Conservation (phyloP, 2,888 invertebrate genomes). For the Drosophila subsilvestris region DNA sequence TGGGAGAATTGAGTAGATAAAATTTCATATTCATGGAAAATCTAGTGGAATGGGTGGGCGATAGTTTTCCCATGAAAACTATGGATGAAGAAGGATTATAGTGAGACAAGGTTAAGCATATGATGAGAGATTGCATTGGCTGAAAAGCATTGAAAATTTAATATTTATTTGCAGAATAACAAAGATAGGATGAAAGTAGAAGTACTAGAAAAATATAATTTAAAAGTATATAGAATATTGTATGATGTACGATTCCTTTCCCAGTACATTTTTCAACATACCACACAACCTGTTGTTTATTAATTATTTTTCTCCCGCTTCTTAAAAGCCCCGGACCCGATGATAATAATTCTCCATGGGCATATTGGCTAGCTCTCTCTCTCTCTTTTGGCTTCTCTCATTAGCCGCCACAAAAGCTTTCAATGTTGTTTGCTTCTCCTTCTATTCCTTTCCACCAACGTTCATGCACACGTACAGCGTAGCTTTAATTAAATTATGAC, state of each 20-base stretch:
- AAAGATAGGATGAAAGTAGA: no score
- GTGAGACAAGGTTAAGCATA: background rate
- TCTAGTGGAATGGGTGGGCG: background rate
- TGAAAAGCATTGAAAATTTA: no score
- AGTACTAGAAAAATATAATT: background rate
- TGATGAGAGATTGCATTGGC: no score
- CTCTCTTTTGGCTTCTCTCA: slow-evolving; percentile 16
- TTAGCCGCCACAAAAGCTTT: slow-evolving; percentile 31
- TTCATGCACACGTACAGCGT: slow-evolving; percentile 17
- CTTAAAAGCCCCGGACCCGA: background rate
- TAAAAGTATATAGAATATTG: background rate
- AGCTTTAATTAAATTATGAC: slow-evolving; percentile 81
- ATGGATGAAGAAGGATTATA: background rate
- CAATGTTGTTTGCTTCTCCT: background rate
- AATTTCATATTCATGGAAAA: background rate
- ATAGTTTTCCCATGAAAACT: background rate
- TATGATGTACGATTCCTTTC: no score
- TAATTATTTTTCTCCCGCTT: background rate
- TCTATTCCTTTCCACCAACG: background rate
- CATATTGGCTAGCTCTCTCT: slow-evolving; percentile 17
- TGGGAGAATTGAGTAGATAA: background rate
- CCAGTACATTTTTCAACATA: no score
- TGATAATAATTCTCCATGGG: slow-evolving; percentile 14
- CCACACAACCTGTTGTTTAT: background rate
- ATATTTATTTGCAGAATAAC: background rate